Conservation (phyloP, 2,113 vertebrate species). For the Jacana jacana region DNA sequence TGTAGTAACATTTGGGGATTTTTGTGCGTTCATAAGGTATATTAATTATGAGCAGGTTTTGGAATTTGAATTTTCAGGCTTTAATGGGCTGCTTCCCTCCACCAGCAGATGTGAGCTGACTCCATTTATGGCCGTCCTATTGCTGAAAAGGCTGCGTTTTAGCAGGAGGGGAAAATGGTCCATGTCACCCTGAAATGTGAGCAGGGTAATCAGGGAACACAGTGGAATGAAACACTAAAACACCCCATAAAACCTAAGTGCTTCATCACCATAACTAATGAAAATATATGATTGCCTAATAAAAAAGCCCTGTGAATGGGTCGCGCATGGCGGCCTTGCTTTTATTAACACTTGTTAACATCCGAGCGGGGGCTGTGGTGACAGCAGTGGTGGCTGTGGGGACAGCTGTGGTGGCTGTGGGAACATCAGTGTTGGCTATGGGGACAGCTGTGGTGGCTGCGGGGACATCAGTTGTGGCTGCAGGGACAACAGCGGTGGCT, state of each 20-base stretch:
- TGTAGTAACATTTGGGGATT: not conserved
- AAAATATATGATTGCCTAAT: constrained; percentile 7
- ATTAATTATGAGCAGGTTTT: not conserved
- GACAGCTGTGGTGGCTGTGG: too few species aligned
- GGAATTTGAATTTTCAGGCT: not conserved
- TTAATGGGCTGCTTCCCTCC: not conserved
- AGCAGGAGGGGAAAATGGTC: not conserved
- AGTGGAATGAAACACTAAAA: not conserved
- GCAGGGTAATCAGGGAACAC: not conserved
- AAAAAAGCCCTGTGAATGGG: not conserved
- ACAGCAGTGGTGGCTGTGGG: not conserved
- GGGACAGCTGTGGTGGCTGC: too few species aligned
- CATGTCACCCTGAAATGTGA: not conserved
- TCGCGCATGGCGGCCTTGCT: not conserved
- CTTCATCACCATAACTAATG: not conserved
- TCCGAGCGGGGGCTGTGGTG: not conserved
- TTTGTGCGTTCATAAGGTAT: not conserved
- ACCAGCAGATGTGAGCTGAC: not conserved
- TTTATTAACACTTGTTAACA: not conserved
- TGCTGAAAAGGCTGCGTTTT: not conserved
- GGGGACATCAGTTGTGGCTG: too few species aligned
- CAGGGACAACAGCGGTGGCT: too few species aligned
- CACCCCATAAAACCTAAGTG: not conserved
- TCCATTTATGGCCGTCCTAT: not conserved
- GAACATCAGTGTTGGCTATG: too few species aligned